These are phyloP conservation scores for Automeris io DNA, from an alignment of 2,888 invertebrate species.

Conservation along the genomic window DNA sequence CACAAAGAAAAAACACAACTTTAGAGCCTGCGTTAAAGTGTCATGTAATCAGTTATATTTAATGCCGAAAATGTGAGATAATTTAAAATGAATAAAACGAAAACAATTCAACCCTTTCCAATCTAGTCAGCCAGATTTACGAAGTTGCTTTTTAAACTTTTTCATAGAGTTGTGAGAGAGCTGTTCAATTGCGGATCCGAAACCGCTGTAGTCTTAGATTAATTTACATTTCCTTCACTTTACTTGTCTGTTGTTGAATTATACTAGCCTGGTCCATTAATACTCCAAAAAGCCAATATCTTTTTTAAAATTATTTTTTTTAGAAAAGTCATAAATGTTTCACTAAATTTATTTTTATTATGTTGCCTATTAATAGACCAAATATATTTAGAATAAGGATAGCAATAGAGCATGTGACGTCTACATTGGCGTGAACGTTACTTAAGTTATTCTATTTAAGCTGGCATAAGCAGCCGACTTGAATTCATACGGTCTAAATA, in stretches of 20 bases:
- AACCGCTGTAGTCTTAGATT: no score
- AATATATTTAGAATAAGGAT: background rate
- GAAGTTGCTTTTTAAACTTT: no score
- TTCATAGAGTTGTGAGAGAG: no score
- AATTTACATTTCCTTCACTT: no score
- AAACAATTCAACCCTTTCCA: no score
- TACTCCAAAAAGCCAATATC: no score
- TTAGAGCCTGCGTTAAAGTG: slow-evolving; percentile 48
- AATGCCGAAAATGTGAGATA: slow-evolving; percentile 26
- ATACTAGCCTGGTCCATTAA: no score
- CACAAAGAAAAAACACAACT: slow-evolving; percentile 27
- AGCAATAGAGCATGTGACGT: slow-evolving; percentile 10
- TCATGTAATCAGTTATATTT: slow-evolving; percentile 44
- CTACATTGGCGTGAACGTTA: slow-evolving; percentile 23
- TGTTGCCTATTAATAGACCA: background rate
- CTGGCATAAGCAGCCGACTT: slow-evolving; percentile 42
- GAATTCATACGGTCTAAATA: slow-evolving; percentile 66
- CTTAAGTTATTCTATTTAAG: slow-evolving; percentile 37
- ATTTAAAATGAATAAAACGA: background rate
- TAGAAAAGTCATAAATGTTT: no score
- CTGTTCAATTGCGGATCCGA: no score
- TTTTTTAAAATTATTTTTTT: no score
- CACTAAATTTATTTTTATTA: background rate
- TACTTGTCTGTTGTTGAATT: no score
- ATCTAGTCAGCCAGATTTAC: no score